Conservation (phyloP, 1,140 invertebrate species). For the Drosophila nasuta region DNA sequence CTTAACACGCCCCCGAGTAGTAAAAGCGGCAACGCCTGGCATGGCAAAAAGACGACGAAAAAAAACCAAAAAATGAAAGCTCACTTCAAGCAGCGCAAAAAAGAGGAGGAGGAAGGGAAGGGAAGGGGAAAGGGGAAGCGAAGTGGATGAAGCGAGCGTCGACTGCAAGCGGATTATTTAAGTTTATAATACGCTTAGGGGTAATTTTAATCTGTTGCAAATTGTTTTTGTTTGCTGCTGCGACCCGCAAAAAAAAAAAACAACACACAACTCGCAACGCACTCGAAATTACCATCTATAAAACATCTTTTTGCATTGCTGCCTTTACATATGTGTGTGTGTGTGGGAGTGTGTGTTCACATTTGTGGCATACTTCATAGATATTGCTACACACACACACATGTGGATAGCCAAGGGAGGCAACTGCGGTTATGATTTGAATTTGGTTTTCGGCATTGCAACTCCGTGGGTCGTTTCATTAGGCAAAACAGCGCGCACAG, state of each 20-base stretch:
- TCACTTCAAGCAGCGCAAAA: slow-evolving; percentile 10
- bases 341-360: slow-evolving; percentile 26
- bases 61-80: slow-evolving; percentile 25
- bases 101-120: background rate
- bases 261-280: background rate
- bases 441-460: slow-evolving; percentile 26
- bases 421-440: slow-evolving; percentile 33
- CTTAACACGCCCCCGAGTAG: slow-evolving; percentile 78
- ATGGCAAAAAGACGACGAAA: too few relatives aligned
- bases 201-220: slow-evolving; percentile 84
- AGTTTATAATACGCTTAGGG: slow-evolving; percentile 84
- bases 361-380: slow-evolving; percentile 79
- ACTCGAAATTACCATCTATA: slow-evolving; percentile 66
- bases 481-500: slow-evolving; percentile 22
- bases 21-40: slow-evolving; percentile 49
- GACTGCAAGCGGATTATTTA: slow-evolving; percentile 76
- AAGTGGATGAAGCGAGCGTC: slow-evolving; percentile 9
- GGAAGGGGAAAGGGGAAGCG: background rate
- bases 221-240: slow-evolving; percentile 79
- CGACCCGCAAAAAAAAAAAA: slow-evolving; percentile 3
- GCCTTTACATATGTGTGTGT: slow-evolving; percentile 19
- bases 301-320: slow-evolving; percentile 61
- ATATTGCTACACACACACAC: slow-evolving; percentile 65
- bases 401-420: background rate
- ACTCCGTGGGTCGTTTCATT: slow-evolving; percentile 40